Base-by-base conservation (phyloP, 2,888 invertebrate species). In the Pandemis cinnamomeana region DNA sequence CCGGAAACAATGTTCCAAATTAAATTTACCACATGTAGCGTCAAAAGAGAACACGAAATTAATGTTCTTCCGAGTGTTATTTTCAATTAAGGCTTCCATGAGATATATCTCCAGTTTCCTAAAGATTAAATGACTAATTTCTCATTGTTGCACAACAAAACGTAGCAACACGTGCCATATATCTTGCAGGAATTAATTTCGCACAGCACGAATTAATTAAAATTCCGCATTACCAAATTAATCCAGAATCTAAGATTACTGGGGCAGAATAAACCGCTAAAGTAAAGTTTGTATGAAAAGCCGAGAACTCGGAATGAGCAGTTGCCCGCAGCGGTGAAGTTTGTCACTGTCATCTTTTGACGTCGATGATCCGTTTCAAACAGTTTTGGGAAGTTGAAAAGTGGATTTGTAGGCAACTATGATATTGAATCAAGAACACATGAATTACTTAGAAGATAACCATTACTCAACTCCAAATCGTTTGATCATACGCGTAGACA, bases 271-370 rank as follows among this genome's bases (percentile, higher is more conserved):
- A 48, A 48, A 48, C 48, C 48, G 48, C 48, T 5, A 13, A 13
- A 48, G 48, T 48, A 13, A 48, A 48, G 48, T 48, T 1, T 13
- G 13, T 15, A 53, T n/a, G 7, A 11, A 63, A 27, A 46, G 46
- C 46, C 44, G n/a, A 44, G 42, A 62, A 8, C 63, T 20, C 27
- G 11, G 46, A 44, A 46, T 46, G 63, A 63, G 63, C 63, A 46
- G 20, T 63, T 46, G 63, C n/a, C n/a, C n/a, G n/a, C n/a, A n/a
- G n/a, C 46, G 46, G 63, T 46, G 27, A 63, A 63, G 46, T 63
- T 63, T 63, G 42, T 63, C 63, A 11, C 11, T 13, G 60, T 60
- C 60, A 63, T 63, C 27, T 46, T 63, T 44, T 46, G 63, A 63
- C 44, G 46, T 15, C 60, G 36, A 60, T 5, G 36, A 55, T 55